Conservation (phyloP, 2,797 vertebrate genomes). For the Momotus momota region DNA sequence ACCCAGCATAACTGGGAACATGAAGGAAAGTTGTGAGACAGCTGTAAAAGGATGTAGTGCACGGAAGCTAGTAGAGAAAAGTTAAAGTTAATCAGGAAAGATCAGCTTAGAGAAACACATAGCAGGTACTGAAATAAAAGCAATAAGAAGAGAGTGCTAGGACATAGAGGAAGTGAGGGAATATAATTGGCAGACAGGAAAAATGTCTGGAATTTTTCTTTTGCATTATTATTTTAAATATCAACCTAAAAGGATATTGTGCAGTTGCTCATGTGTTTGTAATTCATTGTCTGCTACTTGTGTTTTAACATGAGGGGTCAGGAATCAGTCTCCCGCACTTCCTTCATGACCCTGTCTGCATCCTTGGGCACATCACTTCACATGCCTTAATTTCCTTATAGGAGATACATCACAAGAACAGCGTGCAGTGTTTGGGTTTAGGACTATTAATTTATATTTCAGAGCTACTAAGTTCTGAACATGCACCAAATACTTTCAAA, state of each 20-base stretch:
- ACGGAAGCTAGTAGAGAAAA: not conserved
- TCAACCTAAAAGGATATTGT: constrained; percentile 38
- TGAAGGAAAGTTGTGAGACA: not conserved
- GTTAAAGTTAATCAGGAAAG: not conserved
- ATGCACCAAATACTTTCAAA: not conserved
- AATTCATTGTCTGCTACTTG: constrained; percentile 49
- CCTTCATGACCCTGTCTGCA: constrained; percentile 33
- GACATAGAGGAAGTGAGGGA: not conserved
- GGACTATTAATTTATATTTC: not conserved
- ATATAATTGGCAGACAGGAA: not conserved
- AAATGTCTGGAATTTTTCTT: constrained; percentile 50
- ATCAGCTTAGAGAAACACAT: not conserved
- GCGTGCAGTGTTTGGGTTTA: not conserved
- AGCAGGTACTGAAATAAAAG: not conserved
- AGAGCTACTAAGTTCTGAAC: not conserved
- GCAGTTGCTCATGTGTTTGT: constrained; percentile 39
- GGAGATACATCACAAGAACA: not conserved
- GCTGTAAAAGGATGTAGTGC: not conserved
- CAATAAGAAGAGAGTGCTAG: not conserved
- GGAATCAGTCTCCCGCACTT: constrained; percentile 47
- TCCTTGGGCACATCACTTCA: constrained; percentile 18
- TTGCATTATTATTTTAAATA: constrained; percentile 52
- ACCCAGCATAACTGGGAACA: not conserved
- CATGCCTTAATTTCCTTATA: constrained; percentile 11
- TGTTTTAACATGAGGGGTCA: constrained; percentile 24